Base-by-base conservation (phyloP, 2,113 vertebrate species). In the Galeopterus variegatus region DNA sequence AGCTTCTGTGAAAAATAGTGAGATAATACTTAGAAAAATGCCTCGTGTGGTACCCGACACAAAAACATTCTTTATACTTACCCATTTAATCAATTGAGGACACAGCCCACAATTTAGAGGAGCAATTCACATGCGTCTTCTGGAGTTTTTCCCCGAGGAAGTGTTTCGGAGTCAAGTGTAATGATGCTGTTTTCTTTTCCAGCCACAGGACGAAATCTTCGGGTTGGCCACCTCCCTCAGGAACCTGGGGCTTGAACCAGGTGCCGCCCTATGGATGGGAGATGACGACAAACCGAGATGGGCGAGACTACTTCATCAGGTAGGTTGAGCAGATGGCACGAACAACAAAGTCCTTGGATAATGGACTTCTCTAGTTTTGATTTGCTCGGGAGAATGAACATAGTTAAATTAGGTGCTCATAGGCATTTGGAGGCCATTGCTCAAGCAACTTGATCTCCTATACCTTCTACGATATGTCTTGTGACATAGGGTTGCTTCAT, bases 241-340 rank as follows among this genome's bases (percentile, higher is more conserved):
- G 99, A 97, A 99, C 99, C 98, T 99, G 99, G 99, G 99, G 98
- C 92, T 98, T 99, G 98, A 99, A 99, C 94, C 99, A 99, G 98
- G 99, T 99, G 85, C 99, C 99, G 97, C 99, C 99, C 97, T 99
- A 99, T 99, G 99, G 99, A 99, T 99, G 99, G 99, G 99, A 99
- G 99, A 99, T 99, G 99, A 99, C 98, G 96, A 98, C 99, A 98
- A 99, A 98, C 99, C 99, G 99, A 99, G 99, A 99, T 98, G 99
- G 99, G 96, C 99, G 99, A 98, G 99, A 99, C 97, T 99, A 99
- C 99, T 99, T 99, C 99, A 99, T 99, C 99, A 99, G 99, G 99
- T 99, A 98, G 98, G 99, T 98, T 72, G 79, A 93, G 96, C 45
- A 72, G 23, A 72, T 9, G 8, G 3, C 88, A 4, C 21, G 28